Conservation (phyloP, 2,113 vertebrate species). For the Rafetus swinhoei region DNA sequence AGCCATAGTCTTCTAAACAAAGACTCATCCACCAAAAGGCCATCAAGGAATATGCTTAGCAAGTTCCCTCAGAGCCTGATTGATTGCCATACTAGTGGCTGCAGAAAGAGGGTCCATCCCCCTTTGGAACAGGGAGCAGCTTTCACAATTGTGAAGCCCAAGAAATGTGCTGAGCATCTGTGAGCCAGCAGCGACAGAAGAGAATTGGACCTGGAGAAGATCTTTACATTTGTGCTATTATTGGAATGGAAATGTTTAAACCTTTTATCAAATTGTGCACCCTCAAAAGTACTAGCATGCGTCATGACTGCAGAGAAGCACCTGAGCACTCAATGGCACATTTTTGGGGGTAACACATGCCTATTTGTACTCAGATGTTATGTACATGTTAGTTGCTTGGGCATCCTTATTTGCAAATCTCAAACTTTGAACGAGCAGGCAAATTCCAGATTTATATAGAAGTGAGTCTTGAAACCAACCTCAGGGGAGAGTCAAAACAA, state of each 20-base stretch:
- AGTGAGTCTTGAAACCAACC: background rate
- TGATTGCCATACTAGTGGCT: background rate
- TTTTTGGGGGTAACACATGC: background rate
- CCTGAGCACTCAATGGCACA: background rate
- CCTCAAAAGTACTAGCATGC: background rate
- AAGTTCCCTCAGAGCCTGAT: background rate
- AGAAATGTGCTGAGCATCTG: background rate
- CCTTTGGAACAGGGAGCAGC: background rate
- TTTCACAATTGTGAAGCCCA: background rate
- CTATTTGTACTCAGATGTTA: background rate
- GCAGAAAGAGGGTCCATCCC: background rate
- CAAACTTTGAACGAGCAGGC: background rate
- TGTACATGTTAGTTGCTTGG: background rate
- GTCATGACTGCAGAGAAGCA: background rate
- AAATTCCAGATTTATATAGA: background rate
- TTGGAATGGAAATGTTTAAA: background rate
- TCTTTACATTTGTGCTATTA: background rate
- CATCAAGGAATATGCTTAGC: background rate
- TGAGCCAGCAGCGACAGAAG: background rate
- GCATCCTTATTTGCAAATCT: background rate
- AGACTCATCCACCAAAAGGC: background rate
- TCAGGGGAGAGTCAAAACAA: background rate
- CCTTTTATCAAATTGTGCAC: background rate
- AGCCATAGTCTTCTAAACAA: background rate
- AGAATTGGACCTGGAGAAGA: background rate